Evolutionary conservation across 2,113 vertebrate genomes (phyloP), one percentile per base, ranked within the genome.

Genomic region (Coptodon rendalli): DNA sequence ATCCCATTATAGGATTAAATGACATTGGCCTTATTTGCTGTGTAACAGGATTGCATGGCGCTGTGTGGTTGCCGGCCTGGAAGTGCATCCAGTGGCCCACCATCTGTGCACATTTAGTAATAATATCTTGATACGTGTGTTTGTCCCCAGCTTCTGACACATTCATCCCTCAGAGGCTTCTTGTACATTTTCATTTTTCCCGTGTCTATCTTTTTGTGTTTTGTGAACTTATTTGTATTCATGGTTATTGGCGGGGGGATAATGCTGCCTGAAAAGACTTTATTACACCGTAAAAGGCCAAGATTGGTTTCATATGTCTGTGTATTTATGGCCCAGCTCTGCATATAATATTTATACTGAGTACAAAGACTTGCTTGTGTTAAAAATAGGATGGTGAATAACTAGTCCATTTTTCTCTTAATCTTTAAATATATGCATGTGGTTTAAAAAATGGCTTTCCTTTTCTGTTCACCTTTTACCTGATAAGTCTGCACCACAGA

Each of bases 1-100:
- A 89, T 94, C 87, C 87, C 89, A 91, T 96, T 93, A 94, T 81
- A 66, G 91, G 93, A 96, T 96, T 95, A 95, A 92, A 83, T 91
- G 86, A 83, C 87, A 88, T 57, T 93, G 88, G 90, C 88, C 94
- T 93, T 92, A 90, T 93, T 90, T 94, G 91, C 83, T 90, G 91
- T 66, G 45, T 89, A 94, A 94, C 86, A 91, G 88, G 91, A 94
- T 94, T 94, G 86, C 63, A 91, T 86, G 80, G 59, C 86, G 83
- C 54, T 16, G 19, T 13, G 54, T 82, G 76, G 54, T 82, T 83
- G 83, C 80, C 2, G 3, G 52, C 52, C 48, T 86, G 63, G 79
- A 66, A 90, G 82, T 83, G 83, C 17, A 61, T 90, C 48, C 89
- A 54, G 24, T 50, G 53, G 52, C 82, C 14, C 7, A 38, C 83